These are phyloP conservation scores for Chouioia cunea DNA, from an alignment of 2,888 invertebrate genomes.

Conservation along the genomic window DNA sequence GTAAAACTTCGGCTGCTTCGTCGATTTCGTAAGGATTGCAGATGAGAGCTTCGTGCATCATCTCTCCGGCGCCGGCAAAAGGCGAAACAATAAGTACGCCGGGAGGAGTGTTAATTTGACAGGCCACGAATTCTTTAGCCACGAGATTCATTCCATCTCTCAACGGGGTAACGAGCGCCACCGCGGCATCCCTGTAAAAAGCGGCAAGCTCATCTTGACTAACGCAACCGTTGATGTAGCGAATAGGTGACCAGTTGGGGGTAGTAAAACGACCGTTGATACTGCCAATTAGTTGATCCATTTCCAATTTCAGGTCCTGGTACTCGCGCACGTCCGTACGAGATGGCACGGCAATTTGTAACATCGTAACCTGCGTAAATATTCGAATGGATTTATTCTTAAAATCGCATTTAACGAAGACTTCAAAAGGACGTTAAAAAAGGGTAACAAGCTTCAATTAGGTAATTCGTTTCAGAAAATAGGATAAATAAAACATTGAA, in stretches of 20 bases:
- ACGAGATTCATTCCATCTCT: conserved; percentile 94
- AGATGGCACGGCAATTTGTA: conserved; percentile 91
- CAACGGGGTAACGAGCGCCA: conserved; percentile 88
- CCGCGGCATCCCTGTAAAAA: conserved; percentile 87
- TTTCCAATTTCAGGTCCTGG: conserved; percentile 89
- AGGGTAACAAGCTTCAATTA: too few relatives aligned
- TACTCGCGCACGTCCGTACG: conserved; percentile 92
- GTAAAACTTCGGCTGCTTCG: conserved; percentile 88
- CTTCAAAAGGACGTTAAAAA: too few relatives aligned
- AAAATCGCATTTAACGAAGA: too few relatives aligned
- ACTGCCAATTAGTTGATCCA: conserved; percentile 89
- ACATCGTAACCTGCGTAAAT: conserved; percentile 71
- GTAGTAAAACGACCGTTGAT: conserved; percentile 92
- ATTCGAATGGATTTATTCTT: background rate
- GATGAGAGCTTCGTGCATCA: conserved; percentile 92
- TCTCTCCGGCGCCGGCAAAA: conserved; percentile 92
- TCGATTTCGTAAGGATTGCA: conserved; percentile 92
- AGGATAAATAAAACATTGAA: background rate
- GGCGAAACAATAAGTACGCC: conserved; percentile 91
- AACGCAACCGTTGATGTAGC: conserved; percentile 90
- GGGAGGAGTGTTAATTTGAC: conserved; percentile 87
- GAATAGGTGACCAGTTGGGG: conserved; percentile 92
- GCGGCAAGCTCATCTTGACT: conserved; percentile 89
- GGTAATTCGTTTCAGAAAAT: too few relatives aligned
- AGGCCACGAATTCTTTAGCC: conserved; percentile 93